These are phyloP conservation scores for Megastigmus dorsalis DNA, from an alignment of 2,888 invertebrate species.

Conservation along the genomic window DNA sequence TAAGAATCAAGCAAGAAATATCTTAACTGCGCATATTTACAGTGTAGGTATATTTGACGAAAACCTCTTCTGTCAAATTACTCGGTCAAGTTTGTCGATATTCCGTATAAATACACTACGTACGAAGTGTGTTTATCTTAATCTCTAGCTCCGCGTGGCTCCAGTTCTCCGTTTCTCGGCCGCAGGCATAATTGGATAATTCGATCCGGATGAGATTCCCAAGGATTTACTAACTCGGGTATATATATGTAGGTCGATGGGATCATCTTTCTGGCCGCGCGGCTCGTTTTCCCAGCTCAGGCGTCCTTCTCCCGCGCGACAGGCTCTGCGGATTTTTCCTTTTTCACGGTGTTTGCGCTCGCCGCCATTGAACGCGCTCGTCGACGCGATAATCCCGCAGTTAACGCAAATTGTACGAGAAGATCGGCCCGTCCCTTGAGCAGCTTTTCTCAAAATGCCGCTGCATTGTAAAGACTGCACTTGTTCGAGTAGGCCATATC, in stretches of 20 bases:
- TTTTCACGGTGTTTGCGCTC: background rate
- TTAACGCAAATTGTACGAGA: slow-evolving; percentile 22
- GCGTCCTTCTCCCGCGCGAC: background rate
- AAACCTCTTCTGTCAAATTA: too few species aligned
- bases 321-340: slow-evolving; percentile 9
- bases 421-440: background rate
- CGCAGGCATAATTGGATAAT: slow-evolving; percentile 70
- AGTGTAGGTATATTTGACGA: too few species aligned
- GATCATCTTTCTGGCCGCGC: slow-evolving; percentile 45
- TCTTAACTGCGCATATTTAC: too few species aligned
- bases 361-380: slow-evolving; percentile 8
- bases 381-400: slow-evolving; percentile 33
- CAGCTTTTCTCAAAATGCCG: background rate
- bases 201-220: slow-evolving; percentile 64
- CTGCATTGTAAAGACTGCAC: background rate
- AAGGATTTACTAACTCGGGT: slow-evolving; percentile 37
- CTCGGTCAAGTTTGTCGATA: too few species aligned
- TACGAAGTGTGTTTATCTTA: slow-evolving; percentile 49
- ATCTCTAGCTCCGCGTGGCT: slow-evolving; percentile 47
- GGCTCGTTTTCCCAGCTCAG: slow-evolving; percentile 26
- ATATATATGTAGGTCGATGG: slow-evolving; percentile 34
- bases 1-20: too few species aligned
- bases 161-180: slow-evolving; percentile 53
- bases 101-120: slow-evolving; percentile 9
- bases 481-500: too few species aligned